Conservation (phyloP, 2,888 invertebrate species). For the Allophyes oxyacanthae region DNA sequence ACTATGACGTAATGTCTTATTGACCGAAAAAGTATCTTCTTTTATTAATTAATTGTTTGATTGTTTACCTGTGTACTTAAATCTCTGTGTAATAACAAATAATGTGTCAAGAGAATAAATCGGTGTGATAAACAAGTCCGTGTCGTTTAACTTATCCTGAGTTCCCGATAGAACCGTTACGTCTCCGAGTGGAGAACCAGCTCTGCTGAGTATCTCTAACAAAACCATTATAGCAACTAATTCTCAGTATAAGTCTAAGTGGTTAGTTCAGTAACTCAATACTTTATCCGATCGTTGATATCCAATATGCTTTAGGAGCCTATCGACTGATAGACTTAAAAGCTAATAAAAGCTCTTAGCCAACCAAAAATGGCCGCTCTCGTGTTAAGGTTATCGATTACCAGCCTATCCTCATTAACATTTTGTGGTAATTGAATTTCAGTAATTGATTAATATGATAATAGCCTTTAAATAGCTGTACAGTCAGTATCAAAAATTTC, state of each 20-base stretch:
- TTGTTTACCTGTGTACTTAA: too few relatives aligned
- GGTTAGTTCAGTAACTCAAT: slow-evolving; percentile 2
- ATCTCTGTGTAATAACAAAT: too few relatives aligned
- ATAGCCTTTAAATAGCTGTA: background rate
- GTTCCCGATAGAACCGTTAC: too few relatives aligned
- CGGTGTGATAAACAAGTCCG: too few relatives aligned
- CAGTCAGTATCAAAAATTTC: background rate
- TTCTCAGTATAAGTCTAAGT: background rate
- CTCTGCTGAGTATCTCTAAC: too few relatives aligned
- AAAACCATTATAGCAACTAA: too few relatives aligned
- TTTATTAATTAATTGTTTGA: too few relatives aligned
- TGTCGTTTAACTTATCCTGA: too few relatives aligned
- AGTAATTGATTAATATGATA: slow-evolving; percentile 11
- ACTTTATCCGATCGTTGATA: slow-evolving; percentile 9
- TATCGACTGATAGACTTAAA: slow-evolving; percentile 16
- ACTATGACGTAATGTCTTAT: too few relatives aligned
- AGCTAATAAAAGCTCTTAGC: slow-evolving; percentile 39
- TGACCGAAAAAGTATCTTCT: too few relatives aligned
- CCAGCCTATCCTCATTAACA: slow-evolving; percentile 18
- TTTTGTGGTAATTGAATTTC: slow-evolving; percentile 5
- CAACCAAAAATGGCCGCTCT: slow-evolving; percentile 30
- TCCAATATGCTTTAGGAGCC: slow-evolving; percentile 1
- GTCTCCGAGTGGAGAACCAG: too few relatives aligned
- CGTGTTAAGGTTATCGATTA: background rate
- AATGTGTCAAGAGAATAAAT: too few relatives aligned